Percentiles rank a stretch among this genome's conserved stretches.
Evolutionary conservation across 1,140 invertebrate genomes (phyloP).

Genomic region (Delia radicum): DNA sequence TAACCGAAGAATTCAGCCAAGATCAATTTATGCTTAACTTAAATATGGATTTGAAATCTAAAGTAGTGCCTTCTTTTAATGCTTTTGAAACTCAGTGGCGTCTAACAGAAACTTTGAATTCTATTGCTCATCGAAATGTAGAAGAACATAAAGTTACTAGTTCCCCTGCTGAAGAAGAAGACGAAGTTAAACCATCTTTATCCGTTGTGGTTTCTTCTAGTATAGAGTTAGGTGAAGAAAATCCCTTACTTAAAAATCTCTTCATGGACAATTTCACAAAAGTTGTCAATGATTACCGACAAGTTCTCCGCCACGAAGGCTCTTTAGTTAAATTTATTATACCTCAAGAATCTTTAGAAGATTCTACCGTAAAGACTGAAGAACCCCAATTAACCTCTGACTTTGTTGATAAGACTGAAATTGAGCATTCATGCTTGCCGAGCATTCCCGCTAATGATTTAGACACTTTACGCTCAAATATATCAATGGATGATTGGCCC

Average conservation of each 20-base stretch:
- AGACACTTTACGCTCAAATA: conserved; percentile 42
- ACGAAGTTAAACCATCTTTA: not conserved
- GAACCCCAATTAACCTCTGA: not conserved
- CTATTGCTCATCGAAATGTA: not conserved
- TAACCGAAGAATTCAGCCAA: not conserved
- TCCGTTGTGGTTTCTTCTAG: too few relatives aligned
- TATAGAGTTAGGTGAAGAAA: not conserved
- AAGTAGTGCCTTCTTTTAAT: not conserved
- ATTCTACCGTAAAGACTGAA: not conserved
- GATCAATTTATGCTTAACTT: not conserved
- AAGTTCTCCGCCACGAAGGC: not conserved
- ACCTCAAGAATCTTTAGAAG: not conserved
- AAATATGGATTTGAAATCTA: not conserved
- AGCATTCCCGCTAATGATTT: not conserved
- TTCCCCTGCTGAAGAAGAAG: too few relatives aligned
- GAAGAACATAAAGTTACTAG: too few relatives aligned
- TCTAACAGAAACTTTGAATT: not conserved
- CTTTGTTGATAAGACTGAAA: conserved; percentile 18
- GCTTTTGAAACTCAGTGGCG: not conserved
- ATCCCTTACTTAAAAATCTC: not conserved
- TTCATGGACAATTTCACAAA: not conserved
- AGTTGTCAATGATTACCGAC: not conserved
- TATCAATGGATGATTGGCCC: conserved; percentile 43
- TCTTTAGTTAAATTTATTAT: not conserved
- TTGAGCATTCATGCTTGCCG: not conserved